A percentile compares a stretch with the other conserved stretches of the same genome.
Conservation (phyloP, 2,797 vertebrate genomes). For the Chrysocyon brachyurus region DNA sequence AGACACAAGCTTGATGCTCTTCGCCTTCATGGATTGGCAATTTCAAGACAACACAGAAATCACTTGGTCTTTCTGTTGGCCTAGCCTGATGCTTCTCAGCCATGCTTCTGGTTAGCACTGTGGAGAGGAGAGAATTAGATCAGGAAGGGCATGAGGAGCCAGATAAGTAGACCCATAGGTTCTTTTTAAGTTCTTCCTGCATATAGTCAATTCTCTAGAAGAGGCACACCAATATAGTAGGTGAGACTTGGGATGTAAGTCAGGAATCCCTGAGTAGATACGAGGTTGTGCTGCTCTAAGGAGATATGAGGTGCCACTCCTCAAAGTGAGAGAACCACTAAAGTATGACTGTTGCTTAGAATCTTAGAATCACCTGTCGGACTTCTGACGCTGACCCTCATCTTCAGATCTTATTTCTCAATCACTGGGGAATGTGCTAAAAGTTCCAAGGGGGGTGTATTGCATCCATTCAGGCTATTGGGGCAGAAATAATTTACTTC, state of each 20-base stretch:
- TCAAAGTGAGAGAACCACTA: background rate
- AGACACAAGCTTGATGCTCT: background rate
- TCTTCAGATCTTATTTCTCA: background rate
- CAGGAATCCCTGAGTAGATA: background rate
- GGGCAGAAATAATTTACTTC: background rate
- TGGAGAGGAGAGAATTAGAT: background rate
- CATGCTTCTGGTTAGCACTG: background rate
- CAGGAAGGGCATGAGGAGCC: background rate
- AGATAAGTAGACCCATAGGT: background rate
- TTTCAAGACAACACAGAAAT: background rate
- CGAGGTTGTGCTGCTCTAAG: background rate
- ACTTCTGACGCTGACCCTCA: background rate
- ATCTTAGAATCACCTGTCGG: background rate
- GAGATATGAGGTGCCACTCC: accelerated
- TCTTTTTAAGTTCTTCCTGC: too few relatives aligned
- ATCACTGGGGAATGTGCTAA: background rate
- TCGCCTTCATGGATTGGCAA: background rate
- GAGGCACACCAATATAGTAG: background rate
- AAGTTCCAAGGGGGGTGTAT: too few relatives aligned
- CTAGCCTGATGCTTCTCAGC: background rate
- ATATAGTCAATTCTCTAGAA: background rate
- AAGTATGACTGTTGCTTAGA: background rate
- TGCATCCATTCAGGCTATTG: background rate
- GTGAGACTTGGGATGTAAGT: background rate
- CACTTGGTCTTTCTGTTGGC: background rate